Percentiles rank a stretch among this genome's conserved stretches.
Conservation (phyloP, 2,113 vertebrate species). For the Nannobrachium achirus region DNA sequence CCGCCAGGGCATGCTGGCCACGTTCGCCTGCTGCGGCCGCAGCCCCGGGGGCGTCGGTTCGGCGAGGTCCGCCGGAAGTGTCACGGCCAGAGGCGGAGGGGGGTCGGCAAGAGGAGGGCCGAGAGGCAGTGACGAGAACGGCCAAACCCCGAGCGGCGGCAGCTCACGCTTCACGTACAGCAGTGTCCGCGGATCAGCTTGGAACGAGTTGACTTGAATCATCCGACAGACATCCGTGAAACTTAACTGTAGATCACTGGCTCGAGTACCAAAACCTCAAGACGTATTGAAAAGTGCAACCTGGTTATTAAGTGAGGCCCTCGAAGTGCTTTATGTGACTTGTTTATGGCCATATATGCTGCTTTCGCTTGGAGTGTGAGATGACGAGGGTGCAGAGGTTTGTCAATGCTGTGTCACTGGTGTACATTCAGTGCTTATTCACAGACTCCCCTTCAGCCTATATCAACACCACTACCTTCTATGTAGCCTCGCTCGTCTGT, state of each 20-base stretch:
- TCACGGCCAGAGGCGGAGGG: constrained; percentile 9
- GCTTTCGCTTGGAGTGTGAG: constrained; percentile 26
- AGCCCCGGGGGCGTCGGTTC: neutral
- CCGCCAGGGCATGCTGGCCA: constrained; percentile 87
- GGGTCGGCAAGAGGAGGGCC: neutral
- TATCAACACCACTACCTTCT: constrained; percentile 8
- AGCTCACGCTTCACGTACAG: constrained; percentile 83
- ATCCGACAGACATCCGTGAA: neutral
- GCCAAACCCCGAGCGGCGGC: constrained; percentile 76
- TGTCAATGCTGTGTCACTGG: neutral
- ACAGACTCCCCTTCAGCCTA: neutral
- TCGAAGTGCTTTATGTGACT: constrained; percentile 14
- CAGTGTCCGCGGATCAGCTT: constrained; percentile 56
- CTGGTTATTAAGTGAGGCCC: constrained; percentile 8
- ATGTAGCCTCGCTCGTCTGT: neutral
- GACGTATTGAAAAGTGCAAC: neutral
- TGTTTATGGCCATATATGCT: constrained; percentile 14
- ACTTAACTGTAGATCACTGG: neutral
- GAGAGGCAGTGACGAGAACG: constrained; percentile 77
- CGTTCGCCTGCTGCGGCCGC: constrained; percentile 84
- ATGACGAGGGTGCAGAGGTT: neutral
- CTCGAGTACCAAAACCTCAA: neutral
- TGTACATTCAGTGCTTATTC: constrained; percentile 10
- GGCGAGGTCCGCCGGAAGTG: constrained; percentile 19
- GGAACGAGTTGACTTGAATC: constrained; percentile 54